Evolutionary conservation across 2,113 vertebrate species (phyloP).

Genomic region (Hystrix brachyura): DNA sequence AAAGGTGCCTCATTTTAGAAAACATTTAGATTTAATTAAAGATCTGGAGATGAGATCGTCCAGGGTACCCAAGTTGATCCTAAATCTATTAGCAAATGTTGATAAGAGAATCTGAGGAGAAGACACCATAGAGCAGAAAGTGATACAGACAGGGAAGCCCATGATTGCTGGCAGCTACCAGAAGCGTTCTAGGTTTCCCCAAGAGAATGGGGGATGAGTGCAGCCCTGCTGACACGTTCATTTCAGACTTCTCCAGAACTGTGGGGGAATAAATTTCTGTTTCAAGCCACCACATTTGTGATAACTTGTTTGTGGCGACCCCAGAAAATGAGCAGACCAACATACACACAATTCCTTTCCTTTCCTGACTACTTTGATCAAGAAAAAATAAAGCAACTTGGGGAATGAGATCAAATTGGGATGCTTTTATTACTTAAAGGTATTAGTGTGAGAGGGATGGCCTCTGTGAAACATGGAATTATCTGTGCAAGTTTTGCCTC

Average conservation of each 20-base stretch:
- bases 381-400: not conserved
- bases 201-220: not conserved
- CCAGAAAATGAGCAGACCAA: not conserved
- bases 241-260: not conserved
- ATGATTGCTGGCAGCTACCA: accelerated
- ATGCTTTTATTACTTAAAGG: not conserved
- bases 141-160: accelerated
- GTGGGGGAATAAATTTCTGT: not conserved
- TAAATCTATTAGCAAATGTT: not conserved
- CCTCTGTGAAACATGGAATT: not conserved
- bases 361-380: not conserved
- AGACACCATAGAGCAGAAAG: not conserved
- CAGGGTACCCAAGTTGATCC: accelerated
- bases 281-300: not conserved
- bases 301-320: not conserved
- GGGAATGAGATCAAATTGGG: not conserved
- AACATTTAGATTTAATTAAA: not conserved
- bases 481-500: not conserved
- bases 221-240: not conserved
- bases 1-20: not conserved
- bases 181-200: not conserved
- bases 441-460: not conserved
- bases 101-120: not conserved
- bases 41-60: not conserved
- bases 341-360: not conserved